Conservation (phyloP, 1,140 invertebrate genomes). For the Dendroctonus ponderosae region DNA sequence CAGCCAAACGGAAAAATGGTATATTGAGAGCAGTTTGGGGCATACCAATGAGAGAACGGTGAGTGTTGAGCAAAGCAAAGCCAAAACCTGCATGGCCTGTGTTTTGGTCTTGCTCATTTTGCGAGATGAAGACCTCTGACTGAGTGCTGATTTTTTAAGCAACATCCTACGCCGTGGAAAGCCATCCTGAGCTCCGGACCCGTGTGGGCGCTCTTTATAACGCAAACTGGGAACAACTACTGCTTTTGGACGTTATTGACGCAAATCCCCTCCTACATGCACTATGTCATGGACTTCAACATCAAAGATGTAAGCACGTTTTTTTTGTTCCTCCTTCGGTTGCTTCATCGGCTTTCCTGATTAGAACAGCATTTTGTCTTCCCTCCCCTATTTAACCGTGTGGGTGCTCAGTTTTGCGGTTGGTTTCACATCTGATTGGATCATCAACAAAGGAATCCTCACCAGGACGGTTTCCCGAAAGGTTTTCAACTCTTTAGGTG, state of each 20-base stretch:
- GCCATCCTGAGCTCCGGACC: slow-evolving; percentile 72
- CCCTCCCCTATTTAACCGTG: slow-evolving; percentile 76
- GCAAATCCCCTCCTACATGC: slow-evolving; percentile 87
- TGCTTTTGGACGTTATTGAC: slow-evolving; percentile 90
- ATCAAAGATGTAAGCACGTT: slow-evolving; percentile 62
- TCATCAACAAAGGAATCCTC: slow-evolving; percentile 56
- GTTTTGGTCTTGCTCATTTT: neutral
- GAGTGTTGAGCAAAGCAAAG: neutral
- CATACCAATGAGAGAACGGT: slow-evolving; percentile 19
- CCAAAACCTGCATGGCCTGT: neutral
- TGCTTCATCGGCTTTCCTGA: slow-evolving; percentile 65
- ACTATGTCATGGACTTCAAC: slow-evolving; percentile 74
- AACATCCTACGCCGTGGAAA: slow-evolving; percentile 70
- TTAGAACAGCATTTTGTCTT: slow-evolving; percentile 74
- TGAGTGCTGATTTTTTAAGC: slow-evolving; percentile 47
- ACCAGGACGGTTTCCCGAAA: slow-evolving; percentile 57
- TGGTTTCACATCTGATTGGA: slow-evolving; percentile 62
- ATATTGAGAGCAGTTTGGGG: slow-evolving; percentile 56
- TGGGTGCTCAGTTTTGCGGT: slow-evolving; percentile 67
- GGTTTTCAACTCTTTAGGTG: slow-evolving; percentile 64
- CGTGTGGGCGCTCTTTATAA: slow-evolving; percentile 77
- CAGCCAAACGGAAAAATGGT: slow-evolving; percentile 58
- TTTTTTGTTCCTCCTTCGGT: slow-evolving; percentile 44
- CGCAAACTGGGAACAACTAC: slow-evolving; percentile 87
- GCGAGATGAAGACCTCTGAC: neutral